A percentile compares a stretch with the other conserved stretches of the same genome.
Evolutionary conservation across 2,797 vertebrate species (phyloP).

Genomic region (Danionella dracula): DNA sequence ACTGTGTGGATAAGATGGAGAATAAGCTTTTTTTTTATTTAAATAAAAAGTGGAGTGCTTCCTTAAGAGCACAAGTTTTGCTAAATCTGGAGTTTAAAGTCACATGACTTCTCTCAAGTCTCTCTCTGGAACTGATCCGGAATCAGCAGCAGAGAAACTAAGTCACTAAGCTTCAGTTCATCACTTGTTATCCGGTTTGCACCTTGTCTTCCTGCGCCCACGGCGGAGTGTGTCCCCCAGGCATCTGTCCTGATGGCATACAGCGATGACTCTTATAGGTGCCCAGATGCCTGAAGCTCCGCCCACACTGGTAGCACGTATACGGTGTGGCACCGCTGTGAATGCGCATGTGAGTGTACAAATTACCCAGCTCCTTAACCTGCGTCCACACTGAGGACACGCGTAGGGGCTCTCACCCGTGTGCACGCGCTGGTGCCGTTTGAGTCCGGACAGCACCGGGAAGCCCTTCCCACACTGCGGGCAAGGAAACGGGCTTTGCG

Average conservation of each 20-base stretch:
- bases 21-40: too few relatives aligned
- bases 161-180: neutral
- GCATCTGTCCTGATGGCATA: slow-evolving; percentile 45
- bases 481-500: slow-evolving; percentile 75
- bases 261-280: slow-evolving; percentile 78
- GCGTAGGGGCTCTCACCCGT: slow-evolving; percentile 74
- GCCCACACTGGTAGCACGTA: slow-evolving; percentile 72
- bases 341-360: slow-evolving; percentile 79
- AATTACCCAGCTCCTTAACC: slow-evolving; percentile 76
- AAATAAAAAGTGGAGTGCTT: too few relatives aligned
- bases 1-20: too few relatives aligned
- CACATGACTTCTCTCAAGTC: neutral
- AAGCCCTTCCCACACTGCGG: slow-evolving; percentile 77
- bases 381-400: slow-evolving; percentile 71
- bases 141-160: neutral
- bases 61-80: too few relatives aligned
- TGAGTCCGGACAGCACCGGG: slow-evolving; percentile 72
- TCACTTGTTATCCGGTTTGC: slow-evolving; percentile 26
- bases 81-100: too few relatives aligned
- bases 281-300: slow-evolving; percentile 74
- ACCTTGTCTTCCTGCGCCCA: slow-evolving; percentile 44
- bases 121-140: neutral
- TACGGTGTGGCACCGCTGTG: slow-evolving; percentile 75
- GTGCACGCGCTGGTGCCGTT: slow-evolving; percentile 74
- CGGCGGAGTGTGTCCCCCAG: slow-evolving; percentile 28